Evolutionary conservation across 37 sponge, comb jelly and placozoan genomes (phyloP).

Genomic region (Spongilla lacustris): DNA sequence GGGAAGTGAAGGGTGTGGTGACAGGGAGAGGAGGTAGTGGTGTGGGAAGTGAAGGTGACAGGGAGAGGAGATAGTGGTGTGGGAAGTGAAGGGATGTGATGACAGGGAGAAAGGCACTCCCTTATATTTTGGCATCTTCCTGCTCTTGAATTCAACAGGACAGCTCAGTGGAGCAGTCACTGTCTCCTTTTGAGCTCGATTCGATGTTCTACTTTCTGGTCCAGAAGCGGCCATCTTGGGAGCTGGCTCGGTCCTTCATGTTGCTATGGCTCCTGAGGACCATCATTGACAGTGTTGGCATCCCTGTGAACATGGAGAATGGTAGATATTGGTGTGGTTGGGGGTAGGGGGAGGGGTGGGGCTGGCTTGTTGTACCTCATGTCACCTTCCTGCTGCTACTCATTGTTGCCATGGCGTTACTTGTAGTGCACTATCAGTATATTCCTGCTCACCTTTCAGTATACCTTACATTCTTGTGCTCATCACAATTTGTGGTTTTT

Average conservation of each 20-base stretch:
- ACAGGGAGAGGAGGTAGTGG: too few species aligned
- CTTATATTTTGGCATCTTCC: neutral
- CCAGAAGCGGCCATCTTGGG: neutral
- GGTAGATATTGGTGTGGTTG: neutral
- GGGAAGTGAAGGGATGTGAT: too few species aligned
- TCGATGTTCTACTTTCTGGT: conserved; percentile 8
- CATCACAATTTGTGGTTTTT: too few species aligned
- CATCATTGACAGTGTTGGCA: conserved; percentile 3
- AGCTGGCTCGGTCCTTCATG: conserved; percentile 1
- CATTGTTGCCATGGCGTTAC: too few species aligned
- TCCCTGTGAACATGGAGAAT: conserved; percentile 17
- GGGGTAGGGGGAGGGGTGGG: neutral
- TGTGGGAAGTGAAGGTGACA: too few species aligned
- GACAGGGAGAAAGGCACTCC: too few species aligned
- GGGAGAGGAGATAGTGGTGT: too few species aligned
- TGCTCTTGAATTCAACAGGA: neutral
- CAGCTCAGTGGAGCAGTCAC: neutral
- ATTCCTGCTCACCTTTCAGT: too few species aligned
- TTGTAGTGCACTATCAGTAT: too few species aligned
- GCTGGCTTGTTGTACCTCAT: neutral
- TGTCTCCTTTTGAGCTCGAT: neutral
- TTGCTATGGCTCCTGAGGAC: conserved; percentile 40
- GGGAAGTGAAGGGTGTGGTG: too few species aligned
- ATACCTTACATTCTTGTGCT: too few species aligned
- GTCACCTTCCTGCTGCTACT: too few species aligned